Evolutionary conservation across 2,888 invertebrate genomes (phyloP).

Genomic region (Pristionchus entomophagus): DNA sequence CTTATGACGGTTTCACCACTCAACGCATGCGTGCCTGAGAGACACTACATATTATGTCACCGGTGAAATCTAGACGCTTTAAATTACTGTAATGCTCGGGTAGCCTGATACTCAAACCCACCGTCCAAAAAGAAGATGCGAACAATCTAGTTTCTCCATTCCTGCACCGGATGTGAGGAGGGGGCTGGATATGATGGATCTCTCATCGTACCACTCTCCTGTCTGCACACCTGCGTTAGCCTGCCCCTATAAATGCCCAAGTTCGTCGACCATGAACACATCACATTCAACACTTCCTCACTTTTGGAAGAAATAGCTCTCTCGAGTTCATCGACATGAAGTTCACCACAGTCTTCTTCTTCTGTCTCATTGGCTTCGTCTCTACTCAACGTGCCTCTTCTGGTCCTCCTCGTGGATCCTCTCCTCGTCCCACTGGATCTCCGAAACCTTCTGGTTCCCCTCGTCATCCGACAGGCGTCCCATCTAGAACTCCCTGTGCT

Average conservation of each 20-base stretch:
- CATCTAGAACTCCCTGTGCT: not conserved
- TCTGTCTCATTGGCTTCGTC: slow-evolving; percentile 1
- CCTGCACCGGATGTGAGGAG: slow-evolving; percentile 32
- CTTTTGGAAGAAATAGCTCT: not conserved
- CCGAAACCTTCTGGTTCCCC: not conserved
- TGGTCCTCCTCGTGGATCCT: not conserved
- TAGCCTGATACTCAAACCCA: no score
- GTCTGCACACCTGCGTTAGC: not conserved
- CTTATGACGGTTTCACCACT: no score
- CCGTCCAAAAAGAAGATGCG: no score
- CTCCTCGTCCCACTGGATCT: not conserved
- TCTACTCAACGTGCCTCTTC: not conserved
- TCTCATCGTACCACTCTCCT: not conserved
- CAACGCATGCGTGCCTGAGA: no score
- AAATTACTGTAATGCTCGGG: no score
- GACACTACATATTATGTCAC: no score
- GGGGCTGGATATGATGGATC: slow-evolving; percentile 22
- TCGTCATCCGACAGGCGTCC: not conserved
- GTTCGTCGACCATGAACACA: slow-evolving; percentile 25
- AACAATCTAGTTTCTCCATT: not conserved
- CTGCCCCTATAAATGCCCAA: not conserved
- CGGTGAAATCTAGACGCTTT: no score
- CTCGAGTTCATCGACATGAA: not conserved
- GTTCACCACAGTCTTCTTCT: not conserved
- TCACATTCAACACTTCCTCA: slow-evolving; percentile 40